Conservation (phyloP, 2,113 vertebrate genomes). For the Pachycephala philippinensis region DNA sequence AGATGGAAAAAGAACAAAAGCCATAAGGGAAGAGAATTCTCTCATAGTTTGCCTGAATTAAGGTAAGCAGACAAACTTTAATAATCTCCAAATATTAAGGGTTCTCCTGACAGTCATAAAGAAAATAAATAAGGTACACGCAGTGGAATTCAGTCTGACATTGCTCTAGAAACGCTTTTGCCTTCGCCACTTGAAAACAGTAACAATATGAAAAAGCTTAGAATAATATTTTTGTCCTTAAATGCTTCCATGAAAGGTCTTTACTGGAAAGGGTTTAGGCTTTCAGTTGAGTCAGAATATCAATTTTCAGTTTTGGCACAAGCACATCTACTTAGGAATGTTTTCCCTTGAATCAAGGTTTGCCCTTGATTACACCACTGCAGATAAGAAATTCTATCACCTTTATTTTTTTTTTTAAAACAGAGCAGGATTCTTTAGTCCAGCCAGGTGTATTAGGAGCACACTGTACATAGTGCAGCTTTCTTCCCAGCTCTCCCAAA, state of each 20-base stretch:
- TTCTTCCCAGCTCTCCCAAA: conserved; percentile 29
- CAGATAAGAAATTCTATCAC: neutral
- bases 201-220: neutral
- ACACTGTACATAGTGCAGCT: neutral
- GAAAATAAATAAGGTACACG: neutral
- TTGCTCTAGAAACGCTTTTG: neutral
- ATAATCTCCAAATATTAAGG: neutral
- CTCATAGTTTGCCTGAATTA: neutral
- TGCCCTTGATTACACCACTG: neutral
- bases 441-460: neutral
- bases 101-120: neutral
- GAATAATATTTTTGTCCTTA: neutral
- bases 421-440: neutral
- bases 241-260: neutral
- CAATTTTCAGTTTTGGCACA: neutral
- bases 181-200: neutral
- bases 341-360: neutral
- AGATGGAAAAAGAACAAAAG: conserved; percentile 62
- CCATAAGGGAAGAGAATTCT: neutral
- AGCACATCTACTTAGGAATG: neutral
- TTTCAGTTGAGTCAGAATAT: neutral
- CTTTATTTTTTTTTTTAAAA: neutral
- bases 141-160: neutral
- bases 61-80: conserved; percentile 10
- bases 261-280: neutral